Evolutionary conservation across 2,113 vertebrate genomes (phyloP).

Genomic region (Plecotus auritus): DNA sequence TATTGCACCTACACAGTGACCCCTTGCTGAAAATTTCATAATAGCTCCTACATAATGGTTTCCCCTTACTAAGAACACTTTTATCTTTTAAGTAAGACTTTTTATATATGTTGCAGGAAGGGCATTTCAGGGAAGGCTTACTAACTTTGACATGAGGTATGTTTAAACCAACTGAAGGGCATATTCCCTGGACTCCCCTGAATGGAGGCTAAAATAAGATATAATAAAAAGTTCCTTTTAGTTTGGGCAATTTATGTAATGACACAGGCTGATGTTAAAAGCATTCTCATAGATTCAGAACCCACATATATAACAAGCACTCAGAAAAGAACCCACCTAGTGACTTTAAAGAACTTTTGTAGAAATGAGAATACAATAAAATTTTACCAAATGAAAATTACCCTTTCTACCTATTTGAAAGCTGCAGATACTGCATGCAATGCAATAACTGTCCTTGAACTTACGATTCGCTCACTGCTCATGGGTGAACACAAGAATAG

Average conservation of each 20-base stretch:
- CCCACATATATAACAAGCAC: neutral
- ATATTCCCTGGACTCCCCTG: neutral
- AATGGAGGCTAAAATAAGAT: slow-evolving; percentile 14
- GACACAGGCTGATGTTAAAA: neutral
- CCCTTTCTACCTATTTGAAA: neutral
- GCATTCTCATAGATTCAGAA: neutral
- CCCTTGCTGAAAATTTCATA: neutral
- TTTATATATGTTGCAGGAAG: neutral
- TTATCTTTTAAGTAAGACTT: slow-evolving; percentile 3
- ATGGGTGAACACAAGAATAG: neutral
- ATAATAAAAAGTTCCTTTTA: neutral
- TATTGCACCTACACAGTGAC: neutral
- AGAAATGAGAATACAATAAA: neutral
- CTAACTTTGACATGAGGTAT: neutral
- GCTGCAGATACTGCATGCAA: neutral
- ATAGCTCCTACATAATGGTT: neutral
- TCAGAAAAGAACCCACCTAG: neutral
- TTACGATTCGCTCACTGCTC: neutral
- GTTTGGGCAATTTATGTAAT: neutral
- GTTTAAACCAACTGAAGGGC: neutral
- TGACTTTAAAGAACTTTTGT: neutral
- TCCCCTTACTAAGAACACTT: neutral
- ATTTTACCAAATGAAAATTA: neutral
- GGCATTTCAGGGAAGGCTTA: neutral
- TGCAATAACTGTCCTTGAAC: neutral